Percentiles rank a stretch among this genome's conserved stretches.
Conservation (phyloP, 1,140 invertebrate genomes). For the Polypedilum pembai region DNA sequence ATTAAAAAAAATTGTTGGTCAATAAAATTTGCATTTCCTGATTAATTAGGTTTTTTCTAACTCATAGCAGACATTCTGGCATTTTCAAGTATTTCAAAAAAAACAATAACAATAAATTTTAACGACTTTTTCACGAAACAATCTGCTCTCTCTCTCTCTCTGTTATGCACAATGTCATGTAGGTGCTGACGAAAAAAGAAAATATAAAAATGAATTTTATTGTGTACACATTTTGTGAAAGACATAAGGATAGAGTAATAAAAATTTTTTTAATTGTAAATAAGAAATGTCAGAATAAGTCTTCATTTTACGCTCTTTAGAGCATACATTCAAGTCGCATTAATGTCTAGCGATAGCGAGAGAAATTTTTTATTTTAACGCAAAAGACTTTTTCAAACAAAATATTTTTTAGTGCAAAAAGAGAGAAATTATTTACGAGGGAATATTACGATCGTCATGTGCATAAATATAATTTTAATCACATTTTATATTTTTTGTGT, state of each 20-base stretch:
- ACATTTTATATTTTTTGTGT: not conserved
- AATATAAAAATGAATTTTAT: not conserved
- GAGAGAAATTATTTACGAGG: not conserved
- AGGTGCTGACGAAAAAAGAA: no score
- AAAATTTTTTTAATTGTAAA: not conserved
- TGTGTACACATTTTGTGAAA: not conserved
- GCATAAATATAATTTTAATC: not conserved
- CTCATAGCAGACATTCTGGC: not conserved
- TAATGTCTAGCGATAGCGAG: no score
- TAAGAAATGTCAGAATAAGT: not conserved
- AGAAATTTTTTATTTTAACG: no score
- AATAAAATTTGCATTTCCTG: no score
- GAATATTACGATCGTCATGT: not conserved
- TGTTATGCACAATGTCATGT: not conserved
- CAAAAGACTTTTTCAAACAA: no score
- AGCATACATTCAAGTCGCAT: no score
- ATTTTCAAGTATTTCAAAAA: not conserved
- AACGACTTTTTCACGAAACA: not conserved
- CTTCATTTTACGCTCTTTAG: no score
- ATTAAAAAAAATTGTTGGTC: no score
- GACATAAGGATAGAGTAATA: not conserved
- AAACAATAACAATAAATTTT: not conserved
- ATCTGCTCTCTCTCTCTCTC: not conserved
- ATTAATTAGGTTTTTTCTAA: no score
- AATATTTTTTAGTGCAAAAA: not conserved